Evolutionary conservation across 2,888 invertebrate genomes (phyloP).

Genomic region (Halictus ligatus): DNA sequence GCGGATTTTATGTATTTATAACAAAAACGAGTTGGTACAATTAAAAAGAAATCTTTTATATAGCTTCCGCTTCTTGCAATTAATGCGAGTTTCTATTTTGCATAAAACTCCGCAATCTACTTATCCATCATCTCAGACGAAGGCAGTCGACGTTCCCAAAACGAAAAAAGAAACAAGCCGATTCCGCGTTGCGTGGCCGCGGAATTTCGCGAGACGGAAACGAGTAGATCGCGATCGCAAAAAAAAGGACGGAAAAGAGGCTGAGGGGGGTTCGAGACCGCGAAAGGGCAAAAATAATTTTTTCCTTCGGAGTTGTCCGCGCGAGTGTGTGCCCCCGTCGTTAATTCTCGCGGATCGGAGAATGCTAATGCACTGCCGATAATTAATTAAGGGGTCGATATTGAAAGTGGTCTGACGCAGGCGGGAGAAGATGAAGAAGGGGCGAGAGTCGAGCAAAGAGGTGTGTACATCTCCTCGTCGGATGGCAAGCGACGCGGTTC

Average conservation of each 20-base stretch:
- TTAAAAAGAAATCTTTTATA: too few species aligned
- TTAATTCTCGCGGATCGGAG: constrained; percentile 51
- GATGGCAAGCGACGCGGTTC: constrained; percentile 69
- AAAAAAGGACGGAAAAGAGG: not conserved
- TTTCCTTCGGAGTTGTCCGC: constrained; percentile 18
- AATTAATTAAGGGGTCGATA: constrained; percentile 78
- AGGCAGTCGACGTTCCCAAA: not conserved
- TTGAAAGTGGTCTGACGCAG: constrained; percentile 72
- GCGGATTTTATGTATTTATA: too few species aligned
- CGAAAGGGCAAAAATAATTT: constrained; percentile 37
- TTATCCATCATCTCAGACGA: not conserved
- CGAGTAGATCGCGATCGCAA: not conserved
- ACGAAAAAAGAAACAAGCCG: not conserved
- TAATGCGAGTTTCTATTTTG: not conserved
- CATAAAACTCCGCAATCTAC: not conserved
- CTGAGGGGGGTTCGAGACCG: not conserved
- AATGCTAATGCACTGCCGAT: constrained; percentile 70
- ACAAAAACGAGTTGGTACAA: too few species aligned
- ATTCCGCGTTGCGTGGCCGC: not conserved
- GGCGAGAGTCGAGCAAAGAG: constrained; percentile 69
- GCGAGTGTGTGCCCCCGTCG: constrained; percentile 18
- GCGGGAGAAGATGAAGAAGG: constrained; percentile 67
- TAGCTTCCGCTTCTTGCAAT: too few species aligned
- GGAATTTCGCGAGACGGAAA: not conserved
- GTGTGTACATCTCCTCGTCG: constrained; percentile 69